Evolutionary conservation across 2,888 invertebrate species (phyloP).

Genomic region (Auanema sp.): DNA sequence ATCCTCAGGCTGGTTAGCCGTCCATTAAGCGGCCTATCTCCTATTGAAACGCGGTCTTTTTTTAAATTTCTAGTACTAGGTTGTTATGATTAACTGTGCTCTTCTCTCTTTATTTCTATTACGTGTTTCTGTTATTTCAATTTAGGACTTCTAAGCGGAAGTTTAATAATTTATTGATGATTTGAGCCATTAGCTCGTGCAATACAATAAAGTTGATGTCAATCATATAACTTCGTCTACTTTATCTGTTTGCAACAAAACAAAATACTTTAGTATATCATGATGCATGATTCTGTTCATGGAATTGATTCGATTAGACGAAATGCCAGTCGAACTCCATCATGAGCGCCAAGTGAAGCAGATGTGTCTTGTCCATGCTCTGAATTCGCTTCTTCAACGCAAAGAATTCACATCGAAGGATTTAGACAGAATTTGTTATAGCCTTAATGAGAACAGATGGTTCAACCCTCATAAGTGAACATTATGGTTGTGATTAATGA

Average conservation of each 20-base stretch:
- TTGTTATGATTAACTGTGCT: neutral
- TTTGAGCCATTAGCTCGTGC: slow-evolving; percentile 3
- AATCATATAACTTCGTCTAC: too few species aligned
- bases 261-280: too few species aligned
- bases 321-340: slow-evolving; percentile 29
- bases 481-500: neutral
- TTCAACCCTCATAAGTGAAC: slow-evolving; percentile 56
- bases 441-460: slow-evolving; percentile 47
- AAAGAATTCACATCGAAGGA: slow-evolving; percentile 29
- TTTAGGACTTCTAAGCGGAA: neutral
- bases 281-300: too few species aligned
- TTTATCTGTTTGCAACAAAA: too few species aligned
- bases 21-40: neutral
- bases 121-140: slow-evolving; percentile 5
- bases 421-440: slow-evolving; percentile 56
- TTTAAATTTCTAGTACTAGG: slow-evolving; percentile 1
- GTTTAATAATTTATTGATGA: slow-evolving; percentile 9
- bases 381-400: slow-evolving; percentile 56
- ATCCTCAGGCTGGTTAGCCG: slow-evolving; percentile 11
- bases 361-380: slow-evolving; percentile 56
- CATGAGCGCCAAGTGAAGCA: slow-evolving; percentile 58
- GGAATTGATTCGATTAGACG: too few species aligned
- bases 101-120: neutral
- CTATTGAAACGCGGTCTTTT: slow-evolving; percentile 16
- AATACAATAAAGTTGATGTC: neutral